Percentiles rank a stretch among this genome's conserved stretches.
Evolutionary conservation across 1,140 invertebrate genomes (phyloP).

Genomic region (Popillia japonica): DNA sequence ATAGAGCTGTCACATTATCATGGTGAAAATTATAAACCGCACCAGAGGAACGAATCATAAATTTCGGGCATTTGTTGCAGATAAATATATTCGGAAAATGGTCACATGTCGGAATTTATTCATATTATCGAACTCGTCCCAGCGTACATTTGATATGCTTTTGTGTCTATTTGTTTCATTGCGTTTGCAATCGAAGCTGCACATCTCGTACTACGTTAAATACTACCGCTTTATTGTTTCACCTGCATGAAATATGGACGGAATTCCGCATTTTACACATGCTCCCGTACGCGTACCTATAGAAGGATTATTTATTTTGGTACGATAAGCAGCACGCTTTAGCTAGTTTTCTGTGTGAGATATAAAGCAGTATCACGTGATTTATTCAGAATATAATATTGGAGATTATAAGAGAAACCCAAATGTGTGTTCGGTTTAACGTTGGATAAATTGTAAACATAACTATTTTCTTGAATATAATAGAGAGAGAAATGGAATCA

Average conservation of each 20-base stretch:
- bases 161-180: conserved; percentile 13
- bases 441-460: too few species aligned
- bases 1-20: conserved; percentile 36
- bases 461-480: too few species aligned
- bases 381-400: too few species aligned
- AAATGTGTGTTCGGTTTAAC: too few species aligned
- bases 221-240: conserved; percentile 27
- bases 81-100: conserved; percentile 38
- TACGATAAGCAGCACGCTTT: neutral
- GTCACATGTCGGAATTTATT: conserved; percentile 34
- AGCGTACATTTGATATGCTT: conserved; percentile 24
- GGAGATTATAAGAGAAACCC: too few species aligned
- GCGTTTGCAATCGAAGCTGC: conserved; percentile 19
- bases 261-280: neutral
- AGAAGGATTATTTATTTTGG: neutral
- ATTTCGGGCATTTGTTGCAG: conserved; percentile 26
- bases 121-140: conserved; percentile 24
- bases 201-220: conserved; percentile 24
- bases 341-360: neutral
- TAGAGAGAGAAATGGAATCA: too few species aligned
- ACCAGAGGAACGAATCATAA: conserved; percentile 1
- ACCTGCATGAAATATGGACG: conserved; percentile 16
- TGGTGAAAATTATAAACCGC: conserved; percentile 32
- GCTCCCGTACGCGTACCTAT: neutral
- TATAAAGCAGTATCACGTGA: too few species aligned